phyloP scores from a whole-genome alignment of 2,797 vertebrate species.

The Megalops cyprinoides region DNA sequence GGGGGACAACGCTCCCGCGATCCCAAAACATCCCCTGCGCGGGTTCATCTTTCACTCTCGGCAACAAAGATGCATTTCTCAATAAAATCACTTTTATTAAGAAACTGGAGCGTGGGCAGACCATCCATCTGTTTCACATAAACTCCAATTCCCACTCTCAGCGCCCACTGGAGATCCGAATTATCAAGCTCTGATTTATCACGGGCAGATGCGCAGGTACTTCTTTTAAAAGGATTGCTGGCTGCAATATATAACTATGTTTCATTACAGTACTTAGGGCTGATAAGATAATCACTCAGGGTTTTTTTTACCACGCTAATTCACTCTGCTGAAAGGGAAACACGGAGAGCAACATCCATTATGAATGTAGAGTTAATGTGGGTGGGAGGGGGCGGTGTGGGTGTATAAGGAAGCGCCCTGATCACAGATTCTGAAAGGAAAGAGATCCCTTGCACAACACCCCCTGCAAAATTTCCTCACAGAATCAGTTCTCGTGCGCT shows the following conservation, averaged over 20 bases:
- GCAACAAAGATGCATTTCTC: slow-evolving; percentile 21
- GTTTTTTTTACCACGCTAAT: slow-evolving; percentile 59
- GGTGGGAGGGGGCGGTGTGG: neutral
- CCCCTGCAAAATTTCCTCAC: neutral
- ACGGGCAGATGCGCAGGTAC: slow-evolving; percentile 68
- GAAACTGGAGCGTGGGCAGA: slow-evolving; percentile 48
- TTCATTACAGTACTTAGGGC: slow-evolving; percentile 71
- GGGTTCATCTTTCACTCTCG: slow-evolving; percentile 11
- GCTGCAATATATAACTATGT: slow-evolving; percentile 77
- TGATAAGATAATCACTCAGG: slow-evolving; percentile 56
- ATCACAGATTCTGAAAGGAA: no score
- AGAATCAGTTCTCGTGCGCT: no score
- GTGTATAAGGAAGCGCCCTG: neutral
- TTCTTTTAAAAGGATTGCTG: slow-evolving; percentile 79
- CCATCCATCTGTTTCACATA: slow-evolving; percentile 70
- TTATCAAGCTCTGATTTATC: slow-evolving; percentile 71
- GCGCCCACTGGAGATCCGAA: slow-evolving; percentile 62
- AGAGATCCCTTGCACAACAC: neutral
- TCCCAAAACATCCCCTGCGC: slow-evolving; percentile 36
- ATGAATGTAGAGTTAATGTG: slow-evolving; percentile 75
- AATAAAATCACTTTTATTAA: slow-evolving; percentile 54
- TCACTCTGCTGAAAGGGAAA: slow-evolving; percentile 79
- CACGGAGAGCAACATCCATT: slow-evolving; percentile 80
- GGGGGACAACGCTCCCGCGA: neutral
- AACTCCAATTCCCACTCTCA: slow-evolving; percentile 62